Conservation (phyloP, 92 coral and sea anemone genomes). For the Zoanthus gigantus region DNA sequence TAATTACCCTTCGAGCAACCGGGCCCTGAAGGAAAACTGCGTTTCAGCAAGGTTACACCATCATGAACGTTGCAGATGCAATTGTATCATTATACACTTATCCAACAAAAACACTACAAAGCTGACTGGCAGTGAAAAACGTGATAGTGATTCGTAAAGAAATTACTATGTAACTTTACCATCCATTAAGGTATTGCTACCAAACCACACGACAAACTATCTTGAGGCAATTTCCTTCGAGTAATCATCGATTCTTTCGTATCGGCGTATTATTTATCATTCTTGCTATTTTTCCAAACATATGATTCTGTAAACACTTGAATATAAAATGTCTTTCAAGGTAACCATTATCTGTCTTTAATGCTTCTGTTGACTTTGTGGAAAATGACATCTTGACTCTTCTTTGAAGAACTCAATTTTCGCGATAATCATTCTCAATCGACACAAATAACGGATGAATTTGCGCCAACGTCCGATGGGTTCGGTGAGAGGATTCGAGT, state of each 20-base stretch:
- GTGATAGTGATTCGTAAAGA: not conserved
- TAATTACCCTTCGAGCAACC: no score
- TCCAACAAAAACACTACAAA: not conserved
- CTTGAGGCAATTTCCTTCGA: not conserved
- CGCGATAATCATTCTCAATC: not conserved
- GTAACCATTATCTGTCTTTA: not conserved
- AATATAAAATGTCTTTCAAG: not conserved
- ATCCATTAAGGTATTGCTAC: not conserved
- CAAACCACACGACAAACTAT: not conserved
- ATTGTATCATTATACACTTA: not conserved
- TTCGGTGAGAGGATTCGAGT: constrained; percentile 74
- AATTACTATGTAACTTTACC: not conserved
- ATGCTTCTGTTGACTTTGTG: not conserved
- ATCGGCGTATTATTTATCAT: not conserved
- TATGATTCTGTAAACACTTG: not conserved
- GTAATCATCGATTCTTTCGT: not conserved
- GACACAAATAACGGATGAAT: constrained; percentile 22
- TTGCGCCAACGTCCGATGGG: constrained; percentile 31
- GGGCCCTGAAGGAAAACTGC: not conserved
- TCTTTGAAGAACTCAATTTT: not conserved
- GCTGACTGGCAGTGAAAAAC: not conserved
- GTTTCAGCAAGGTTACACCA: not conserved
- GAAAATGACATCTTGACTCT: not conserved
- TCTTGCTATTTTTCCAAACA: not conserved
- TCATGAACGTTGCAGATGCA: not conserved